Conservation (phyloP, 2,888 invertebrate genomes). For the Byasa hedistus region DNA sequence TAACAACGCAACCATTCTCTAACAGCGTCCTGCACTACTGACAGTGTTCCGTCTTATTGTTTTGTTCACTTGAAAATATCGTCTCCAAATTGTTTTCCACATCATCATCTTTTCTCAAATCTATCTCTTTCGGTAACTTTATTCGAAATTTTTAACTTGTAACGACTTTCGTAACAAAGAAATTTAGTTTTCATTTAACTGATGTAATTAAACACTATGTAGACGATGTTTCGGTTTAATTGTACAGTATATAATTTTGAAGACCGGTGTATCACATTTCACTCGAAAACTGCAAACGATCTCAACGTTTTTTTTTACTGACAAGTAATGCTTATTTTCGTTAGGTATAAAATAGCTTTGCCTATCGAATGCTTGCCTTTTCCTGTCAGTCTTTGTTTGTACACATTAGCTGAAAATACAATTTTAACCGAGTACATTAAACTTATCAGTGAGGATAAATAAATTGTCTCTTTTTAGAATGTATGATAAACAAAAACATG, state of each 20-base stretch:
- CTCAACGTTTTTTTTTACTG: conserved; percentile 9
- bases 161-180: no score
- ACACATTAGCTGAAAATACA: background rate
- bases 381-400: conserved; percentile 86
- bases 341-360: conserved; percentile 72
- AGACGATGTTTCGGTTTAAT: conserved; percentile 14
- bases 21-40: conserved; percentile 48
- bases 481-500: background rate
- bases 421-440: background rate
- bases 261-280: conserved; percentile 2
- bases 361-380: conserved; percentile 84
- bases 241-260: conserved; percentile 12
- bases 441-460: background rate
- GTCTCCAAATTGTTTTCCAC: conserved; percentile 14
- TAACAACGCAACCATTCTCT: conserved; percentile 63
- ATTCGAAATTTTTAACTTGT: no score
- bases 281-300: background rate
- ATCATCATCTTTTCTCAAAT: background rate
- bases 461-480: background rate
- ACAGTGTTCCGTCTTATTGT: conserved; percentile 8
- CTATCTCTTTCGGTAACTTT: background rate
- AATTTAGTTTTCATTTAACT: background rate
- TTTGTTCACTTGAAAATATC: conserved; percentile 6
- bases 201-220: conserved; percentile 1
- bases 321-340: conserved; percentile 15